These are phyloP conservation scores for Epinotia ramella DNA, from an alignment of 2,888 invertebrate species.

Conservation along the genomic window DNA sequence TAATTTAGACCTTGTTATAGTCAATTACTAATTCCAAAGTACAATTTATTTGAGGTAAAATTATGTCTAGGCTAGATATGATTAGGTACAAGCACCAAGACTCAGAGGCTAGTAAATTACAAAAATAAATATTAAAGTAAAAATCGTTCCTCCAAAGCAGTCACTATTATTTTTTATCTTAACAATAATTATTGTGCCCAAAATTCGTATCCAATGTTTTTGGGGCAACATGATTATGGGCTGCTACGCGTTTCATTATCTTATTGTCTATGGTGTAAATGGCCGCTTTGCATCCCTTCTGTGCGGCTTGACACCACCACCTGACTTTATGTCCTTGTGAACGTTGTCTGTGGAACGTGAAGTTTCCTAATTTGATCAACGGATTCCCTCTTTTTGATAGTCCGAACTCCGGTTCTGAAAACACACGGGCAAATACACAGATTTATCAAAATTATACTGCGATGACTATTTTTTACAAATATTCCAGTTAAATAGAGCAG, in stretches of 20 bases:
- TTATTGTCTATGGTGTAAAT: conserved; percentile 47
- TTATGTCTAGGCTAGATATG: too few relatives aligned
- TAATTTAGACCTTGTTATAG: neutral
- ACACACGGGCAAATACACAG: neutral
- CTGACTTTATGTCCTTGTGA: conserved; percentile 46
- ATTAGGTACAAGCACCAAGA: neutral
- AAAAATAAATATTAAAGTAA: neutral
- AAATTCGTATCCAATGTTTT: neutral
- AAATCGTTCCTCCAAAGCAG: too few relatives aligned
- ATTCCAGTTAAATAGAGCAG: too few relatives aligned
- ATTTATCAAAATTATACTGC: neutral
- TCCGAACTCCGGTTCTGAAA: conserved; percentile 43
- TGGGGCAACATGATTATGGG: conserved; percentile 37
- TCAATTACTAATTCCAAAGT: neutral
- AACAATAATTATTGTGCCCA: neutral
- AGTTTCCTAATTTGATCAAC: conserved; percentile 46
- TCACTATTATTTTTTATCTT: neutral
- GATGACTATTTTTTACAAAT: neutral
- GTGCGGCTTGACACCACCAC: conserved; percentile 48
- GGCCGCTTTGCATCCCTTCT: conserved; percentile 47
- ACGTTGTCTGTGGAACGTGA: conserved; percentile 48
- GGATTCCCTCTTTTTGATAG: conserved; percentile 49
- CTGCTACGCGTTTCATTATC: conserved; percentile 38
- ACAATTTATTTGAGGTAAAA: neutral
- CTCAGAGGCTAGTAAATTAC: neutral